phyloP scores from a whole-genome alignment of 2,113 vertebrate species.

The Pelodiscus sinensis region DNA sequence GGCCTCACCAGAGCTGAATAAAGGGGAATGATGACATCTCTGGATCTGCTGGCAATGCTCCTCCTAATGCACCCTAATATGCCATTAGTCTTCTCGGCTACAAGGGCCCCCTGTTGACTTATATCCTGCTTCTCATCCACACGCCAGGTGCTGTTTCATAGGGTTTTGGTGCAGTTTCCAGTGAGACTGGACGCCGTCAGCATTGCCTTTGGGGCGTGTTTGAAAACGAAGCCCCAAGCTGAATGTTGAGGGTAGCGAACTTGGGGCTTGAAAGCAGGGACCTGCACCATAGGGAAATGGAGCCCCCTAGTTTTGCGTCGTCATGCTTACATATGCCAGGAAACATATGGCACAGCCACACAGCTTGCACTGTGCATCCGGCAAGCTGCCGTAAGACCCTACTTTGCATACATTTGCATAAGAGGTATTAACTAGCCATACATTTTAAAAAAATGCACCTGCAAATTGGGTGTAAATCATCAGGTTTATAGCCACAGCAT shows the following conservation, averaged over 20 bases:
- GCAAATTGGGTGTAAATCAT: background rate
- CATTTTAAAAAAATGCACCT: background rate
- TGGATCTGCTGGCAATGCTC: no score
- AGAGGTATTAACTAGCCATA: accelerated
- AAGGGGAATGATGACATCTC: no score
- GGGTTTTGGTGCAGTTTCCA: no score
- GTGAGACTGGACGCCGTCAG: background rate
- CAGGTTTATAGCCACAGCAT: background rate
- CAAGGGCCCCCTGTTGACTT: no score
- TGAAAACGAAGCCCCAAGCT: background rate
- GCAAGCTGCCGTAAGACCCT: background rate
- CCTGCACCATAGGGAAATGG: background rate
- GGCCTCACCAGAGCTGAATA: no score
- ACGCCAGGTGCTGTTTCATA: background rate
- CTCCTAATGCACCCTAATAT: no score
- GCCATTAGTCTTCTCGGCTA: no score
- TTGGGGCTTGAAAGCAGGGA: accelerated
- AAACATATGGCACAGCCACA: background rate
- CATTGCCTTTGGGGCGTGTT: background rate
- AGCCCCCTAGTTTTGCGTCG: background rate
- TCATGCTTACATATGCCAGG: no score
- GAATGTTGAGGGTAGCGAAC: background rate
- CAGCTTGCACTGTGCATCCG: background rate
- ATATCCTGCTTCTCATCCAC: no score
- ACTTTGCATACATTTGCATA: accelerated